Evolutionary conservation across 2,888 invertebrate species (phyloP).

Genomic region (Leucophenga maculata): DNA sequence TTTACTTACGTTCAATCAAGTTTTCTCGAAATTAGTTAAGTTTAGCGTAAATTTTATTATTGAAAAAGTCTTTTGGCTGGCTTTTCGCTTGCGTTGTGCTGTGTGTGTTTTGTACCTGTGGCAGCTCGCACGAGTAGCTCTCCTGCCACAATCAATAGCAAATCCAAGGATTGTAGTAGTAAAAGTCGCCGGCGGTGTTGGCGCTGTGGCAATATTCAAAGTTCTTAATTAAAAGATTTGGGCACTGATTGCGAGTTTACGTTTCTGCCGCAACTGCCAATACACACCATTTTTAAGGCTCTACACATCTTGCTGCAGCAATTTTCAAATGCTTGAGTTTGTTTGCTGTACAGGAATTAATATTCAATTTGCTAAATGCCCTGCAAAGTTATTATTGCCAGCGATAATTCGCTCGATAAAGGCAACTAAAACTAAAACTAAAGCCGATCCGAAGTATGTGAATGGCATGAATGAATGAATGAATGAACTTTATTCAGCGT

Average conservation of each 20-base stretch:
- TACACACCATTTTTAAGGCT: not conserved
- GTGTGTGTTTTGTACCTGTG: not conserved
- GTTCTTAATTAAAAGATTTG: conserved; percentile 28
- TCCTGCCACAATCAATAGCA: not conserved
- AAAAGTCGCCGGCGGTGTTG: not conserved
- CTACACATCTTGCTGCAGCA: not conserved
- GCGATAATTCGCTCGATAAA: conserved; percentile 20
- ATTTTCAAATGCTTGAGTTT: not conserved
- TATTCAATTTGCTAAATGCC: conserved; percentile 23
- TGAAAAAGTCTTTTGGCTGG: conserved; percentile 18
- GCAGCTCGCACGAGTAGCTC: not conserved
- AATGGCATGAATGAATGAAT: not conserved
- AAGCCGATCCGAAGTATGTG: not conserved
- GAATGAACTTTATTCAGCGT: no score
- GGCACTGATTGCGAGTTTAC: conserved; percentile 19
- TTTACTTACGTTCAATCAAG: conserved; percentile 39
- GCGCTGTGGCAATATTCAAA: conserved; percentile 12
- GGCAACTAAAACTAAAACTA: not conserved
- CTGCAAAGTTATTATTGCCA: conserved; percentile 21
- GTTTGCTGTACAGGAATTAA: conserved; percentile 16
- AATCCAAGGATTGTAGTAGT: conserved; percentile 8
- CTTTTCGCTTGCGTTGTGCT: not conserved
- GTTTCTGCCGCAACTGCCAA: not conserved
- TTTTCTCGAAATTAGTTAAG: conserved; percentile 28
- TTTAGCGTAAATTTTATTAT: conserved; percentile 49